A percentile compares a stretch with the other conserved stretches of the same genome.
These are phyloP conservation scores for Dasyornis broadbenti DNA, from an alignment of 2,113 vertebrate genomes.

Conservation along the genomic window DNA sequence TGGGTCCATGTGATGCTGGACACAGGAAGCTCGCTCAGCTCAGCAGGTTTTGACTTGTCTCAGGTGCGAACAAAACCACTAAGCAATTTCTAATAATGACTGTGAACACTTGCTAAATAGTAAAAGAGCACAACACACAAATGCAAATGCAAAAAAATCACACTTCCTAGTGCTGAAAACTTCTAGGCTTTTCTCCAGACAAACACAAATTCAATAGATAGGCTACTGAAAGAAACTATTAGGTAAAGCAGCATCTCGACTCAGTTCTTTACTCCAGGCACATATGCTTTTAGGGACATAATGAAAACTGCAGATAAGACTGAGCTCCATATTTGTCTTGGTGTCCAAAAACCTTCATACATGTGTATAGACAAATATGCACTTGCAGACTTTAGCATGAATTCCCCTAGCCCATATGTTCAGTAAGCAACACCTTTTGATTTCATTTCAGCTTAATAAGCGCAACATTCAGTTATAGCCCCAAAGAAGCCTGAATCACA, in stretches of 20 bases:
- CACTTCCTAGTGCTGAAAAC: not conserved
- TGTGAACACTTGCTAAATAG: not conserved
- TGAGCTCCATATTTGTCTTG: not conserved
- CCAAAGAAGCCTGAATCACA: not conserved
- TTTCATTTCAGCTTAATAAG: not conserved
- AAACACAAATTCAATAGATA: not conserved
- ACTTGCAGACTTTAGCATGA: not conserved
- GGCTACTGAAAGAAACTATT: not conserved
- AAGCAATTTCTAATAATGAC: not conserved
- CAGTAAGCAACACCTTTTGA: not conserved
- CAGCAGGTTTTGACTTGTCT: not conserved
- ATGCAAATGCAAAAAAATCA: not conserved
- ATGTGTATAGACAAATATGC: not conserved
- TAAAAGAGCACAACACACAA: not conserved
- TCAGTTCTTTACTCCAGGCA: not conserved
- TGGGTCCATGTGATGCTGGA: not conserved
- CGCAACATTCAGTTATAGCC: not conserved
- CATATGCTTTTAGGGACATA: not conserved
- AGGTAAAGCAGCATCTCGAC: not conserved
- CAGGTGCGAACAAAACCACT: not conserved
- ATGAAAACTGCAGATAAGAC: not conserved
- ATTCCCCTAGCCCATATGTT: not conserved
- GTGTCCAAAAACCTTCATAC: not conserved
- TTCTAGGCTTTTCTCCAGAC: not conserved
- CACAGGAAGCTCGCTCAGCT: not conserved